Conservation (phyloP, 2,113 vertebrate species). For the Rutilus rutilus region DNA sequence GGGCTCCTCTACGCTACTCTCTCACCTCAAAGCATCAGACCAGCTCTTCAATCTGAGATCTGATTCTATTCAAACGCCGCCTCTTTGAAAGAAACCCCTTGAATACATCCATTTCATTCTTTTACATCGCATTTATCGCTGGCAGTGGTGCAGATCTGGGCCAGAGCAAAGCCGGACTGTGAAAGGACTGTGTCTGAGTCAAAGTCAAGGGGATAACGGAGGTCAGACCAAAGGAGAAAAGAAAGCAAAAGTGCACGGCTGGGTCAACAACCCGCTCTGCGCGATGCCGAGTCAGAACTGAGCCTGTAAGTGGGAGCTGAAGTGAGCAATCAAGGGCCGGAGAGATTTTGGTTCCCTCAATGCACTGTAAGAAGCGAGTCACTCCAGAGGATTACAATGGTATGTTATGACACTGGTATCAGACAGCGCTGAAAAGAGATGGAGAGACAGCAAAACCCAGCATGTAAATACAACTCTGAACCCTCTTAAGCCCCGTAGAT, state of each 20-base stretch:
- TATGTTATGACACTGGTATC: conserved; percentile 62
- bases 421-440: conserved; percentile 51
- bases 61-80: conserved; percentile 1
- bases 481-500: conserved; percentile 74
- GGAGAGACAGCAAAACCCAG: conserved; percentile 65
- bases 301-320: conserved; percentile 54
- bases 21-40: conserved; percentile 11
- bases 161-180: conserved; percentile 14
- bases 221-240: conserved; percentile 10
- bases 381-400: conserved; percentile 60
- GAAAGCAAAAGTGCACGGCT: conserved; percentile 18
- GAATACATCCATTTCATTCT: conserved; percentile 36
- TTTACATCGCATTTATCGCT: conserved; percentile 9
- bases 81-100: conserved; percentile 26
- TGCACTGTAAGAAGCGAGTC: conserved; percentile 44
- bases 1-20: conserved; percentile 2
- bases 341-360: conserved; percentile 45
- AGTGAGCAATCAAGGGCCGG: conserved; percentile 65
- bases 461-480: conserved; percentile 75
- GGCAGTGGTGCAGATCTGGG: background rate
- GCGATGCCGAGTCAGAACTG: background rate
- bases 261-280: conserved; percentile 30
- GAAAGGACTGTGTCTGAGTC: conserved; percentile 18
- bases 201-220: conserved; percentile 28
- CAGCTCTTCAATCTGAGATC: conserved; percentile 12